Base-by-base conservation (phyloP, 1,140 invertebrate genomes). In the Hyles vespertilio region DNA sequence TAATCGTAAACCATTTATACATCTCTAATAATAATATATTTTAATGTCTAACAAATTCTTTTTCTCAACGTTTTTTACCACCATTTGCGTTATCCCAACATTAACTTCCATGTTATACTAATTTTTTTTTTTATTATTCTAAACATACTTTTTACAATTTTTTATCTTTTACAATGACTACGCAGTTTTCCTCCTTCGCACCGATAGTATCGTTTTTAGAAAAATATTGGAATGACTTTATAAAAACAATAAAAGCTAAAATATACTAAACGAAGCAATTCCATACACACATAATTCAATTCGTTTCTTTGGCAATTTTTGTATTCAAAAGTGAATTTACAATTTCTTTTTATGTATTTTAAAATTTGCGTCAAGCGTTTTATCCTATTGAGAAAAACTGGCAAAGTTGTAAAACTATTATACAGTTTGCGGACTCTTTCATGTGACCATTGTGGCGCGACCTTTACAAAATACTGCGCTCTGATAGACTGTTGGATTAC, bases 11-110 rank as follows among this genome's bases (percentile, higher is more conserved):
- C 75, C 85, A 85, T 87, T 84, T 87, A 84, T 85, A 88, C 84
- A 86, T 80, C 80, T 84, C 76, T 84, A 85, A 81, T 88, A 84
- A 46, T 57, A 85, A 86, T 86, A 88, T 87, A 86, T 80, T 84
- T 85, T 84, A 81, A 84, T 78, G 72, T 86, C 83, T 88, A 88
- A 88, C 85, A 88, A 88, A 85, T 86, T 86, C 85, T 82, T 82
- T 77, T 74, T 76, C 74, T 82, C 74, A 85, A 85, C 81, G 70
- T 75, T 74, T 46, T 49, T 72, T 75, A 65, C 74, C 75, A 72
- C 72, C 72, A 69, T 73, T 79, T 67, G 71, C 62, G 63, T 72
- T 72, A 75, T 74, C 61, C 77, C 80, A 86, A 84, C 82, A 84
- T 81, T 71, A 84, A 84, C 82, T 77, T 81, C 79, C 62, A 67